Evolutionary conservation across 2,113 vertebrate species (phyloP).

Genomic region (Entelurus aequoreus): DNA sequence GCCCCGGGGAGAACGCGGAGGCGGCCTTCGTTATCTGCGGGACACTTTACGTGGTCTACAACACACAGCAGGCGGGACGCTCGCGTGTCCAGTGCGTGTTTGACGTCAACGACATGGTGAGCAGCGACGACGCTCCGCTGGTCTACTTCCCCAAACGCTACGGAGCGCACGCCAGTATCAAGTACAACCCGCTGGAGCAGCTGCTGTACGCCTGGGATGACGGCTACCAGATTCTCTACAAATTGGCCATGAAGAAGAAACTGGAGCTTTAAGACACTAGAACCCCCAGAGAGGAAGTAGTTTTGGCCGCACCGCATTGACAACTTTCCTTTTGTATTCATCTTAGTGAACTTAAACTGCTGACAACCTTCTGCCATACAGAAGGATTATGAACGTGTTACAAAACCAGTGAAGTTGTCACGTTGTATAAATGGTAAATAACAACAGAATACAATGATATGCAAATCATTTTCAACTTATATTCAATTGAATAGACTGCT

Average conservation of each 20-base stretch:
- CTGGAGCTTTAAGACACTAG: slow-evolving; percentile 60
- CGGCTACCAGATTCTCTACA: slow-evolving; percentile 95
- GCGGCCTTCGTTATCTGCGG: slow-evolving; percentile 92
- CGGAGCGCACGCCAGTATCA: slow-evolving; percentile 87
- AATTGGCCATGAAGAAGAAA: slow-evolving; percentile 89
- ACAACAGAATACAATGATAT: too few relatives aligned
- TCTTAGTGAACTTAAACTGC: neutral
- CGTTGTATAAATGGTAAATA: too few relatives aligned
- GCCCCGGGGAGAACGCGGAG: slow-evolving; percentile 88
- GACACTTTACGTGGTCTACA: slow-evolving; percentile 93
- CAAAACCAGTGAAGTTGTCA: too few relatives aligned
- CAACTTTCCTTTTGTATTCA: neutral
- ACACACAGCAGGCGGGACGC: slow-evolving; percentile 86
- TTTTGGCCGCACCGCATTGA: slow-evolving; percentile 1
- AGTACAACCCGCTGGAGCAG: slow-evolving; percentile 88
- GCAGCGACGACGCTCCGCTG: slow-evolving; percentile 78
- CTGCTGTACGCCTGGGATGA: slow-evolving; percentile 96
- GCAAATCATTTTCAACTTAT: too few relatives aligned
- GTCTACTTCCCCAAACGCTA: slow-evolving; percentile 94
- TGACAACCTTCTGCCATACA: neutral
- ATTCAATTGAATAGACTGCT: too few relatives aligned
- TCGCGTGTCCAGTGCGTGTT: slow-evolving; percentile 92
- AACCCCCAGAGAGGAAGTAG: neutral
- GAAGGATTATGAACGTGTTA: neutral
- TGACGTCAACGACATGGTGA: slow-evolving; percentile 84